phyloP scores from a whole-genome alignment of 2,888 invertebrate species.

The Ischnus inquisitorius region DNA sequence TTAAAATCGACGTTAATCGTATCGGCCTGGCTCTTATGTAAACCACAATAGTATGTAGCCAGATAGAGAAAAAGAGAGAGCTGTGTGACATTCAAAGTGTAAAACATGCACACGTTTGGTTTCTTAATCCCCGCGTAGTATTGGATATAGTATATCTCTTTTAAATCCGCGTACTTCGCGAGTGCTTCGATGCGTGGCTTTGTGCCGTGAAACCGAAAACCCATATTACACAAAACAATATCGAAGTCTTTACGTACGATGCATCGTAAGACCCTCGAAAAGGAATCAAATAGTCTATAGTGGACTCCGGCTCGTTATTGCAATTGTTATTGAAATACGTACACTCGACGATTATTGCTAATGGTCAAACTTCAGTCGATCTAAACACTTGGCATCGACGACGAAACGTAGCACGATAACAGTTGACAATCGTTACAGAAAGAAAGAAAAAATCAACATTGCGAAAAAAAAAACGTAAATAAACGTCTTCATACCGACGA shows the following conservation, averaged over 20 bases:
- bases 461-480: neutral
- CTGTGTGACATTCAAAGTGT: constrained; percentile 66
- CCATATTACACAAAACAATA: too few species aligned
- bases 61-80: constrained; percentile 16
- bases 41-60: constrained; percentile 46
- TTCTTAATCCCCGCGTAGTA: constrained; percentile 66
- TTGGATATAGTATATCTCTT: neutral
- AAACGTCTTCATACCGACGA: neutral
- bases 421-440: neutral
- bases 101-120: constrained; percentile 68
- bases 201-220: too few species aligned
- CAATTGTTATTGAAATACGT: too few species aligned
- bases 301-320: too few species aligned
- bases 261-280: too few species aligned
- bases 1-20: neutral
- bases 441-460: neutral
- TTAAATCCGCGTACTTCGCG: neutral
- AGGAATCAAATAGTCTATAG: too few species aligned
- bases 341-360: neutral
- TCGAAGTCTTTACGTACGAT: too few species aligned
- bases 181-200: too few species aligned
- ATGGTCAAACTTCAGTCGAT: neutral
- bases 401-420: neutral
- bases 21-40: constrained; percentile 49
- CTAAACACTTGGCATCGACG: neutral